These are phyloP conservation scores for roundworm (Caenorhabditis elegans) DNA, from an alignment of 1,140 invertebrate species.

Conservation along the genomic window WBcel235 BX284603.4:10647001-10647500, in stretches of 20 bases:
- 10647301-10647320: too few species aligned
- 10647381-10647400: too few species aligned
- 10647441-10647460: too few species aligned
- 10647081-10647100: background rate
- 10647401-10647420: too few species aligned
- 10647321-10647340: too few species aligned
- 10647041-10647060: background rate
- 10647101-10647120: background rate
- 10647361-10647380: too few species aligned
- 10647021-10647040: slow-evolving; percentile 21
- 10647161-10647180: background rate
- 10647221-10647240: background rate
- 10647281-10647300: too few species aligned
- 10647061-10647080: background rate
- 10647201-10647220: background rate
- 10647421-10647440: too few species aligned
- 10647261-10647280: too few species aligned
- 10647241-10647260: background rate
- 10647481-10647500: too few species aligned
- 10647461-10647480: too few species aligned
- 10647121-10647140: background rate
- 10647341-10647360: too few species aligned
- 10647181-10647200: background rate
- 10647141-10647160: background rate
- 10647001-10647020: background rate